Conservation (phyloP, 1,140 invertebrate species). For the Zophobas morio region DNA sequence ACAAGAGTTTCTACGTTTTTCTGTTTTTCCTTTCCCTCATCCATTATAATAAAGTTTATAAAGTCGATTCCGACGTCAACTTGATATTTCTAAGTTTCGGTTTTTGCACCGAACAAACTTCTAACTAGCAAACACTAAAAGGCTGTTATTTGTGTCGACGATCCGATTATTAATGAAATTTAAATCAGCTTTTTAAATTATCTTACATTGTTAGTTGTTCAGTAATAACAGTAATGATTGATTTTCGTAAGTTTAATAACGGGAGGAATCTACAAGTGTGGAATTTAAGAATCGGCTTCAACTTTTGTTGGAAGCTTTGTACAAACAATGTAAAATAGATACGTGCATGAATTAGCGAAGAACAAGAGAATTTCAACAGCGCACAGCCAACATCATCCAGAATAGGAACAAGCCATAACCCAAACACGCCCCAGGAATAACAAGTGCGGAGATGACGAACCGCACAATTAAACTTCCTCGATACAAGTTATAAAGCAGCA, state of each 20-base stretch:
- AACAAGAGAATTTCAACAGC: slow-evolving; percentile 26
- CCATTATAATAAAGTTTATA: slow-evolving; percentile 6
- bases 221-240: too few species aligned
- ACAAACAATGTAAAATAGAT: not conserved
- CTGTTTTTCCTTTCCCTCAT: not conserved
- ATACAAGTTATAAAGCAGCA: slow-evolving; percentile 24
- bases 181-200: not conserved
- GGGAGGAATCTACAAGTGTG: too few species aligned
- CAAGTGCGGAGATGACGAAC: slow-evolving; percentile 50
- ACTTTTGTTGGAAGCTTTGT: too few species aligned
- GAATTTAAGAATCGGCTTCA: too few species aligned
- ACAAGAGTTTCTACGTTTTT: slow-evolving; percentile 3
- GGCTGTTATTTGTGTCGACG: not conserved
- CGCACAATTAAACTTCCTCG: slow-evolving; percentile 51
- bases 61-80: slow-evolving; percentile 1
- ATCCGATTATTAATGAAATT: not conserved
- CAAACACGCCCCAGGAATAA: slow-evolving; percentile 51
- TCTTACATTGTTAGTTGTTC: too few species aligned
- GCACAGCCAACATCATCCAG: slow-evolving; percentile 46
- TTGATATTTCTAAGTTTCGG: not conserved
- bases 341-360: not conserved
- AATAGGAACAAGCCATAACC: slow-evolving; percentile 50
- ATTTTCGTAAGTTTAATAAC: too few species aligned
- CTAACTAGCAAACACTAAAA: not conserved
- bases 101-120: not conserved